phyloP scores from a whole-genome alignment of 1,140 invertebrate genomes.

The Zaprionus ghesquierei region DNA sequence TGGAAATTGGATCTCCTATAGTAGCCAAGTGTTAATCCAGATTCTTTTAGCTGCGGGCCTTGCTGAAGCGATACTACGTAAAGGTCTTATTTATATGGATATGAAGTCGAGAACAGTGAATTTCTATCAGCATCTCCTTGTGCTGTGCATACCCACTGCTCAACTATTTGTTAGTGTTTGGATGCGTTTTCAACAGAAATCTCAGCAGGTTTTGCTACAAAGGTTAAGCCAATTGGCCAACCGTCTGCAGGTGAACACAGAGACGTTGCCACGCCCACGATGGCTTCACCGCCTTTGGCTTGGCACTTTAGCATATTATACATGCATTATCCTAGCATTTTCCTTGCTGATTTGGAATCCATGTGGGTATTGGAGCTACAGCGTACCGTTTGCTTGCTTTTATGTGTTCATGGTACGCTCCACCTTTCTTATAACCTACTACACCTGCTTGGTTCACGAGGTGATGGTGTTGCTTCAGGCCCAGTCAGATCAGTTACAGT shows the following conservation, averaged over 20 bases:
- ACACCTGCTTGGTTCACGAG: constrained; percentile 2
- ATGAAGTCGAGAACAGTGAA: constrained; percentile 8
- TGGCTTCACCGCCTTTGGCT: constrained; percentile 7
- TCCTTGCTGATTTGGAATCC: not conserved
- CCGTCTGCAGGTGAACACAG: not conserved
- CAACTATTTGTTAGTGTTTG: constrained; percentile 13
- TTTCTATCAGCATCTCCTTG: not conserved
- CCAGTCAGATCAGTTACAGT: not conserved
- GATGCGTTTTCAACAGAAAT: constrained; percentile 3
- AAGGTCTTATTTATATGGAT: not conserved
- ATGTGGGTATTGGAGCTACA: too few species aligned
- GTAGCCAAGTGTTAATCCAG: not conserved
- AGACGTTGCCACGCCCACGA: not conserved
- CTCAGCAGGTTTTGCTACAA: not conserved
- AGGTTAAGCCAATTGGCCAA: not conserved
- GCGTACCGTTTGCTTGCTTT: not conserved
- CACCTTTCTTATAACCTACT: constrained; percentile 5
- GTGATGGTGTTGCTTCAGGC: not conserved
- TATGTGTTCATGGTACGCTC: not conserved
- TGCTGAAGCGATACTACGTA: not conserved
- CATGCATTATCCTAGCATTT: not conserved
- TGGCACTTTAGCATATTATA: not conserved
- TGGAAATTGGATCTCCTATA: not conserved
- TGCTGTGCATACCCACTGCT: not conserved
- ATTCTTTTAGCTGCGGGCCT: not conserved